phyloP scores from a whole-genome alignment of 2,113 vertebrate species.

The Poeciliopsis prolifica region DNA sequence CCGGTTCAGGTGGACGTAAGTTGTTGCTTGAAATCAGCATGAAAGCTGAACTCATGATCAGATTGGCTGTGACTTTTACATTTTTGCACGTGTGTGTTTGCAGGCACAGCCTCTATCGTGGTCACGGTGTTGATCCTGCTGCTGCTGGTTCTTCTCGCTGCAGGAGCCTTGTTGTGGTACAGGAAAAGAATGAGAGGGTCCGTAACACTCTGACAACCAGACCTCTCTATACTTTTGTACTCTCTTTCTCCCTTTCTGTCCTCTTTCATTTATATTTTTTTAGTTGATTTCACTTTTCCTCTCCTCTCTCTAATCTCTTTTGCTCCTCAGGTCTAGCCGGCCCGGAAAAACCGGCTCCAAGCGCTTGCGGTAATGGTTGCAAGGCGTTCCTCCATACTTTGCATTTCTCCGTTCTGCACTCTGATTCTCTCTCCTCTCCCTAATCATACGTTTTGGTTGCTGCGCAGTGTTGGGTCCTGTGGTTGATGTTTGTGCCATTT shows the following conservation, averaged over 20 bases:
- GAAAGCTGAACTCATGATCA: not conserved
- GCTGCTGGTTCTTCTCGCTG: conserved; percentile 82
- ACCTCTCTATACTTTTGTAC: conserved; percentile 7
- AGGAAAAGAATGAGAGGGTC: conserved; percentile 91
- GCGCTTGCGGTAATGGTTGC: conserved; percentile 79
- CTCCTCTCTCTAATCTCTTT: conserved; percentile 69
- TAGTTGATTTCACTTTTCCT: conserved; percentile 21
- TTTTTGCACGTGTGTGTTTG: not conserved
- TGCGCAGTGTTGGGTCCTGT: conserved; percentile 67
- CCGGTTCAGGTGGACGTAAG: conserved; percentile 61
- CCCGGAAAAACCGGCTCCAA: conserved; percentile 77
- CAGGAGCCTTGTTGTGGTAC: conserved; percentile 89
- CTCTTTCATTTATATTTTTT: not conserved
- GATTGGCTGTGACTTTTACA: no score
- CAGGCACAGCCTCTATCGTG: conserved; percentile 89
- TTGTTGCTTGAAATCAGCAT: not conserved
- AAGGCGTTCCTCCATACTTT: conserved; percentile 57
- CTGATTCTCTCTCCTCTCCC: conserved; percentile 29
- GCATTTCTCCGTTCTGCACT: conserved; percentile 50
- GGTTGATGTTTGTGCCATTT: conserved; percentile 55
- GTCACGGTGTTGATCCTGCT: conserved; percentile 86
- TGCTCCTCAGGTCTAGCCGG: conserved; percentile 82
- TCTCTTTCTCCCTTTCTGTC: conserved; percentile 14
- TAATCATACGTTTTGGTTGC: conserved; percentile 56
- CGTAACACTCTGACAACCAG: conserved; percentile 51